Evolutionary conservation across 2,888 invertebrate species (phyloP), one percentile per base, ranked within the genome.

Genomic region (Aspidiotus rigidus): DNA sequence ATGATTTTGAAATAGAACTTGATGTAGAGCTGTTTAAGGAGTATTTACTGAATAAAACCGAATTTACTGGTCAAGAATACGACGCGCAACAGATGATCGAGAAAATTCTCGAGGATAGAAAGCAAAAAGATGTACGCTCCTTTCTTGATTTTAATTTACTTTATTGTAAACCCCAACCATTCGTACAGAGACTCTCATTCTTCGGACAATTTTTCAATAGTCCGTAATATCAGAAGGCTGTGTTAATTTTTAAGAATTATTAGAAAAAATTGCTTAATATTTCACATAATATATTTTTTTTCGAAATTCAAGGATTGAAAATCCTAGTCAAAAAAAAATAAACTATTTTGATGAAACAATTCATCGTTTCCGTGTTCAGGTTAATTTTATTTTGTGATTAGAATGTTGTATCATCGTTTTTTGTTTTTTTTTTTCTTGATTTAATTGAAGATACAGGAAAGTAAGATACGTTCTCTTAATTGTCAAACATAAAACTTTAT

Each of bases 131-230:
- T 11, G 44, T 59, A 8, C 17, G 16, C 9, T 49, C 53, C 11
- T 67, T 60, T 15, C 28, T 49, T 39, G 67, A 67, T 59, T 60
- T 67, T 3, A 67, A 67, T 42, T 7, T 67, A 17, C 40, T 67
- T 10, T 67, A 67, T 67, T 67, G 67, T 39, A 59, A 60, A 59
- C 67, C 67, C 16, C 67, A 67, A 53, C 59, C 59, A 39, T 67
- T 59, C n/a, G 59, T 67, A 9, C 67, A 67, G 16, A 59, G 67
- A 39, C 59, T 67, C n/a, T 67, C 67, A 9, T 67, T 67, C 16
- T 44, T 67, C 13, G 67, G 67, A 15, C 67, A 67, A 67, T 67
- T 67, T 67, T 67, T 67, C 15, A 40, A 59, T 67, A 67, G 44
- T 66, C 56, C 64, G 10, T 59, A 39, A 59, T 8, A 39, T 28